Percentiles rank a stretch among this genome's conserved stretches.
These are phyloP conservation scores for Drosophila melanosoma DNA, from an alignment of 2,888 invertebrate genomes.

Conservation along the genomic window DNA sequence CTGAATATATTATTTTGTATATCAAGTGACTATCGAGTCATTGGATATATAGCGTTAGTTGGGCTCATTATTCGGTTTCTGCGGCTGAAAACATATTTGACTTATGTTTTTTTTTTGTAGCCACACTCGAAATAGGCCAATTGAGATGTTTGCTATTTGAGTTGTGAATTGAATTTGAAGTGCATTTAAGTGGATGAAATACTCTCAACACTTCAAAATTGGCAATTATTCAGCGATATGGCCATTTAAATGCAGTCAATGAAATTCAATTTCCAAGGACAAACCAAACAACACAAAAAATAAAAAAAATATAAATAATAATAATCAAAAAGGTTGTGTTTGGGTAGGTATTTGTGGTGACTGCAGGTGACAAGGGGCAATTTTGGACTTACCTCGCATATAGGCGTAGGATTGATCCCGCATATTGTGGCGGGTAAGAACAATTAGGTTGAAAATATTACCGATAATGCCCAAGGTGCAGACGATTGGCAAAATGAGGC, in stretches of 20 bases:
- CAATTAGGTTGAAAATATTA: conserved; percentile 91
- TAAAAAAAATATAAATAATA: neutral
- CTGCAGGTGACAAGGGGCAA: neutral
- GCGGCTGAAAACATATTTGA: conserved; percentile 5
- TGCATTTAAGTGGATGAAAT: conserved; percentile 42
- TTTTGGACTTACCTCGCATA: conserved; percentile 88
- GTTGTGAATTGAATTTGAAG: conserved; percentile 18
- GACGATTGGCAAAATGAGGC: conserved; percentile 89
- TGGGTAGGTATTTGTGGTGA: neutral
- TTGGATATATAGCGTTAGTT: neutral
- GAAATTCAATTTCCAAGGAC: conserved; percentile 32
- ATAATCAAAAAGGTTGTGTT: neutral
- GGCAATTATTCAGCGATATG: conserved; percentile 62
- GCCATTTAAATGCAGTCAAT: conserved; percentile 26
- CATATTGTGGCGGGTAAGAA: conserved; percentile 91
- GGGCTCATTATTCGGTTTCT: neutral
- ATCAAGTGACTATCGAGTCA: neutral
- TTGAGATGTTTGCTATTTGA: conserved; percentile 22
- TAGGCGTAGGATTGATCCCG: conserved; percentile 92
- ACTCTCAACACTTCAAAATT: conserved; percentile 47
- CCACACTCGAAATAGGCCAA: conserved; percentile 6
- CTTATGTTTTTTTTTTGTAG: neutral
- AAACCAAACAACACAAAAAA: neutral
- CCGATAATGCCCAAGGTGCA: conserved; percentile 91
- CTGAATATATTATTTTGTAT: neutral